Base-by-base conservation (phyloP, 1,140 invertebrate genomes). In the Leptinotarsa defecta region DNA sequence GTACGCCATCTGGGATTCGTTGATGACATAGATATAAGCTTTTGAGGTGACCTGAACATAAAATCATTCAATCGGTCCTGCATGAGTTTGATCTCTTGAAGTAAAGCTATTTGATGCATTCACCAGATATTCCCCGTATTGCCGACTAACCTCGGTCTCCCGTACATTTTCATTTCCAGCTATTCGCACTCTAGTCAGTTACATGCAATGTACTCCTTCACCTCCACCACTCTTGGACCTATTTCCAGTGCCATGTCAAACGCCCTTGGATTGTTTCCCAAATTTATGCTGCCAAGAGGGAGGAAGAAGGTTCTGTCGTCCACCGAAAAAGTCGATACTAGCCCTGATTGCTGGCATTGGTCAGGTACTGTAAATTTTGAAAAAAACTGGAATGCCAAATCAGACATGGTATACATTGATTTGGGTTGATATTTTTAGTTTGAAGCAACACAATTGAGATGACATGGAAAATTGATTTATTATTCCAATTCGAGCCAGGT, bases 281-380 rank as follows among this genome's bases (percentile, higher is more conserved):
- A 93, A 92, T 84, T 86, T 93, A 52, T 93, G 92, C 83, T 93
- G 92, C 70, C 91, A 92, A 80, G 92, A 93, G 84, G 78, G 78
- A 48, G 90, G 90, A 3, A 89, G 89, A 74, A 90, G 90, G 78
- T 88, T 90, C 73, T 93, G 92, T 78, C 87, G 92, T 52, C 91
- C 92, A 5, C 91, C 92, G 48, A 91, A 90, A 81, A 88, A 89
- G 79, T 92, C 91, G 2, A 79, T 93, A 2, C 84, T 92, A 49
- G 86, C 90, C 4, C 83, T 92, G 61, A 85, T 92, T 72, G 89
- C 90, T 69, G 90, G 88, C 68, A 87, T 83, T 48, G 81, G 79
- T 43, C 87, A 83, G 74, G 81, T 83, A 79, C 34, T 43, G 34
- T 72, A 13, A 13, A 69, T 49, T 67, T 65, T 67, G 6, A 13